Evolutionary conservation across 2,113 vertebrate genomes (phyloP), one percentile per base, ranked within the genome.

Genomic region (Anoura caudifer): DNA sequence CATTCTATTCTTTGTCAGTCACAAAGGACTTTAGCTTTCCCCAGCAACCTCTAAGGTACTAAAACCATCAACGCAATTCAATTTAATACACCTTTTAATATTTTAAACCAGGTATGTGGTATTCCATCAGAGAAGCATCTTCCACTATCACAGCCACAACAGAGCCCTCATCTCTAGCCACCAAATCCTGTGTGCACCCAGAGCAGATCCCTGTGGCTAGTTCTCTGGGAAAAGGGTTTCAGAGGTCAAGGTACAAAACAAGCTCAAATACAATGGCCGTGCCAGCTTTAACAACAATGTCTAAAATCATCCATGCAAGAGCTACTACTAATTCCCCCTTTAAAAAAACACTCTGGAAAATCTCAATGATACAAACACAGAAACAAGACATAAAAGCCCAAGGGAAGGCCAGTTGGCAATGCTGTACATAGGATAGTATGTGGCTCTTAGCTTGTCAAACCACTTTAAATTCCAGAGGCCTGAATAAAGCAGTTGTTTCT

Each of bases 271-370:
- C 50, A 82, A 75, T 3, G 59, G 73, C 59, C 63, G 33, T 45
- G 45, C 56, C 76, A 70, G 54, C 69, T 90, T 76, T 41, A 31
- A 65, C 3, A 45, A 89, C 20, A 70, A 38, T 36, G 89, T 54
- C 82, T 72, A 73, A 91, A 86, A 16, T 10, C 19, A 41, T 31
- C 4, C 41, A 47, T 67, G 38, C 69, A 43, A 65, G 26, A 82
- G 72, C 24, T 50, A 50, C 50, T n/a, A 38, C 24, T 52, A 36
- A 24, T 47, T 54, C 33, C 5, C 17, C 6, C 5, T 81, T 80
- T 80, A 17, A 47, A 95, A 95, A 88, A 61, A 70, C 20, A 85
- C 43, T 81, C 75, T 80, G 52, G 73, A 88, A 97, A 94, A 81
- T 77, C 56, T 63, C 31, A 31, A 45, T 36, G 83, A 45, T 26